Base-by-base conservation (phyloP, 2,888 invertebrate species). In the Athalia rosae region DNA sequence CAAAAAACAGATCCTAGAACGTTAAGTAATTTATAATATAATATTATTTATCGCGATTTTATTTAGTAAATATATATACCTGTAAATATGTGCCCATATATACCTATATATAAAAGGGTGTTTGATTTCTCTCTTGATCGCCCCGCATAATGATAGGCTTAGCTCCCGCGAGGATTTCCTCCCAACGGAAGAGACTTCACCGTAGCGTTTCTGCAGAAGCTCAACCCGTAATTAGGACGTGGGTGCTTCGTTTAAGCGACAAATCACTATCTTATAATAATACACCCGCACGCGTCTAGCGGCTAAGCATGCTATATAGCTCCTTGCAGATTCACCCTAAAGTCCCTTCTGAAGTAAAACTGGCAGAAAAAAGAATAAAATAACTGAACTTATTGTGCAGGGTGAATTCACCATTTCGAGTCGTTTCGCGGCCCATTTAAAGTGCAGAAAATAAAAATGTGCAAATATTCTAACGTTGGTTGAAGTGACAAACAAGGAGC, bases 191-290 rank as follows among this genome's bases (percentile, higher is more conserved):
- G 61, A 47, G 61, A 47, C 28, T 13, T 71, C 50, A 7, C 15
- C 13, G 71, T 71, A 58, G 56, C 58, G 56, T 53, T 53, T 13
- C 71, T 28, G 28, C 28, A 71, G 58, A 58, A 15, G 58, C 41
- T 62, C 48, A 50, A 74, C 74, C 61, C 61, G 48, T 74, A 74
- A 61, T 74, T 74, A 71, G n/a, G 53, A 61, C 74, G 61, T 62
- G 74, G 74, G 74, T 74, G 74, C 11, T 62, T 47, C 48, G 61
- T 62, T 61, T 61, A 74, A 74, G 74, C 74, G 74, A 74, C 74
- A 74, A 74, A 74, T 74, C 74, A 74, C 74, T 59, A 7, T 15
- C 48, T 58, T 41, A 15, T 74, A 62, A 74, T 74, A 74, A 74
- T 50, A 74, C 74, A 74, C 62, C 48, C 45, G n/a, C 58, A n/a